Evolutionary conservation across 1,140 invertebrate genomes (phyloP), one percentile per base, ranked within the genome.

Genomic region (Eriocheir sinensis): DNA sequence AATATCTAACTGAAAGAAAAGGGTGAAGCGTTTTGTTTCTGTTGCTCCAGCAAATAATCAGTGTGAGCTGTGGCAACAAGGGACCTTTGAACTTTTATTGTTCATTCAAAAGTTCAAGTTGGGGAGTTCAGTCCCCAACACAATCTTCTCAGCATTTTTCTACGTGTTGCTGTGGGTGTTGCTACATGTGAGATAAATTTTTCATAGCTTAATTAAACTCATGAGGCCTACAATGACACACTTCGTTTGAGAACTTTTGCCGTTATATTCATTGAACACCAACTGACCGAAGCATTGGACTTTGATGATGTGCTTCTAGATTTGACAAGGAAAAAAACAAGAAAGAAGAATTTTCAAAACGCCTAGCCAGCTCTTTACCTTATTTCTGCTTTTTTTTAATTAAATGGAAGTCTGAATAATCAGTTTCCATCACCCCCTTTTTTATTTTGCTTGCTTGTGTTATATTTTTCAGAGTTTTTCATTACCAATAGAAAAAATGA

Each of bases 1-100:
- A 89, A 89, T 89, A 12, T 89, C 86, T 89, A 32, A 89, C 86
- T 89, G 86, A 89, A 89, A 38, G 86, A 89, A 89, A 89, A 89
- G 34, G 86, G 34, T 27, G 34, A 89, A 89, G 2, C 3, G 38
- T 89, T 89, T 89, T 89, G 4, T 36, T 89, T 48, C 6, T 89
- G 34, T 8, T 89, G 41, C 88, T 89, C 17, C 34, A 89, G 34
- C 40, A 89, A 36, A 89, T 36, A 89, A 48, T 89, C 41, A 38
- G 88, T 89, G 27, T 89, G 34, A 89, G 36, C 9, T 89, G 88
- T 89, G 88, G 34, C 34, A 89, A 89, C 88, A 89, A 32, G 36
- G 41, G 88, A n/a, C 88, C 41, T 89, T 89, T 89, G 41, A 89
- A 89, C 88, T 36, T 89, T 89, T 32, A 1, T 36, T 89, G 15